Evolutionary conservation across 2,797 vertebrate genomes (phyloP), one percentile per base, ranked within the genome.

Genomic region (Petrocephalus sullivani): DNA sequence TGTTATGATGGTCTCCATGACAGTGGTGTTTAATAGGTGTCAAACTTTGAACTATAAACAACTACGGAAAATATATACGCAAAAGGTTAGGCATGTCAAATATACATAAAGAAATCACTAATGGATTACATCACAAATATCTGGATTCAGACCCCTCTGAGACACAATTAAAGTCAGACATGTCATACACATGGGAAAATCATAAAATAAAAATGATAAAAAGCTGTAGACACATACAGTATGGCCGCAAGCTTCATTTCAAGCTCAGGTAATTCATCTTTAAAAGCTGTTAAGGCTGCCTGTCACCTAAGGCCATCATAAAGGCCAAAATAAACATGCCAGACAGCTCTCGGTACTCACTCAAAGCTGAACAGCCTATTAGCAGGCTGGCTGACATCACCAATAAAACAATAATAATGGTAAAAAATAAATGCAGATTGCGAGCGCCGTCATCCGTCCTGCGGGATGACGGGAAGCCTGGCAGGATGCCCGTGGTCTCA

Each of bases 1-100:
- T 67, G 37, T 33, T 33, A 67, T 28, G 12, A 33, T 67, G 4
- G 71, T 78, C 71, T 46, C 37, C 14, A n/a, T 78, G 71, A 78
- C 7, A 46, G 33, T n/a, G 33, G 37, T 78, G 71, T 78, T 46
- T 78, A 19, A 78, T 78, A 37, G 71, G 37, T 46, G 28, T 78
- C 71, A 78, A 46, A 78, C 71, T 78, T 78, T 78, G 71, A 78
- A 78, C 71, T 46, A 5, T 78, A 78, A 78, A 78, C 41, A 78
- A 78, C 37, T 46, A 78, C 6, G 4, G 33, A 75, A 75, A 41
- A 75, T 75, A 14, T 71, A 37, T 33, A 33, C 6, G 28, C 0
- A 28, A 28, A 28, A 0, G 4, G 28, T 75, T 75, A 41, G 14
- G 67, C 33, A 33, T 37, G 37, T 41, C 33, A 41, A 75, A 28